Conservation (phyloP, 2,113 vertebrate species). For the Pelmatolapia mariae region DNA sequence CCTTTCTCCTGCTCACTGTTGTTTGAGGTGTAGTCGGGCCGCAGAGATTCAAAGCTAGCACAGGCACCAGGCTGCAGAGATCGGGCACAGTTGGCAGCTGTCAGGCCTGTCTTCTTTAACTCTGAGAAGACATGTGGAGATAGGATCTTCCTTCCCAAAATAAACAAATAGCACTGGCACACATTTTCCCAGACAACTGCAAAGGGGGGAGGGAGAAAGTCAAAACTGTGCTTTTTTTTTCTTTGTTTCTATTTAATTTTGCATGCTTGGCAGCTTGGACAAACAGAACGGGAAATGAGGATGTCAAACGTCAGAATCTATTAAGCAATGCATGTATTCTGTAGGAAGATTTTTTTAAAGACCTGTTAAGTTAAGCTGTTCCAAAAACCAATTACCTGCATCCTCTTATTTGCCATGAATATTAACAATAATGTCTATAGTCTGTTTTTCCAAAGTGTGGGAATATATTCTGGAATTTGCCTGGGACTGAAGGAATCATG, state of each 20-base stretch:
- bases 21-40: constrained; percentile 1
- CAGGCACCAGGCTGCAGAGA: neutral
- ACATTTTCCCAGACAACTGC: constrained; percentile 33
- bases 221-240: neutral
- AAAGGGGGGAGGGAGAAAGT: neutral
- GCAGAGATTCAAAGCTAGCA: neutral
- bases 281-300: neutral
- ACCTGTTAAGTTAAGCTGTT: neutral
- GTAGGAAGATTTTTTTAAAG: neutral
- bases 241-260: constrained; percentile 3
- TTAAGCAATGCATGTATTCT: neutral
- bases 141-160: constrained; percentile 57
- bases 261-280: neutral
- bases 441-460: constrained; percentile 34
- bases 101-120: constrained; percentile 58
- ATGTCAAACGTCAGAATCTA: neutral
- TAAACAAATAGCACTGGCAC: constrained; percentile 62
- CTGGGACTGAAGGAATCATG: constrained; percentile 36
- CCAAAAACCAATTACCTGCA: neutral
- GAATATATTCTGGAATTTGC: constrained; percentile 40
- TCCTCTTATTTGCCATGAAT: neutral
- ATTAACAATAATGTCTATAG: neutral
- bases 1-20: neutral
- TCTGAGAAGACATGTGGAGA: constrained; percentile 55
- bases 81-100: constrained; percentile 67